These are phyloP conservation scores for Erebia aethiops DNA, from an alignment of 2,888 invertebrate species.

Conservation along the genomic window DNA sequence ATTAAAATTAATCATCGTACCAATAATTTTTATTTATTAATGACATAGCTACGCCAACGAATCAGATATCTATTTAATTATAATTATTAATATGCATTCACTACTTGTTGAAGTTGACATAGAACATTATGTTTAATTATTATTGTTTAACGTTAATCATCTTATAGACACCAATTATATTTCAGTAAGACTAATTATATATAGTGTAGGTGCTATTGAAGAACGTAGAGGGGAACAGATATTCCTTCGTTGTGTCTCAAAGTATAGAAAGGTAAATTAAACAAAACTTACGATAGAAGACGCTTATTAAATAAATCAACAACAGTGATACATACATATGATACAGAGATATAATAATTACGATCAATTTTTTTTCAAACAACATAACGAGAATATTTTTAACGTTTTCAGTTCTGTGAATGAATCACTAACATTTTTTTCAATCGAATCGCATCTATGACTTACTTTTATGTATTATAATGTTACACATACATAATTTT, in stretches of 20 bases:
- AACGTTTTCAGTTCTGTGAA: conserved; percentile 83
- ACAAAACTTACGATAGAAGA: conserved; percentile 58
- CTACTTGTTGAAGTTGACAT: conserved; percentile 63
- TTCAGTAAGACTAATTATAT: conserved; percentile 53
- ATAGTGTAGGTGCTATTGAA: conserved; percentile 62
- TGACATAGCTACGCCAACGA: conserved; percentile 74
- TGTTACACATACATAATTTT: conserved; percentile 37
- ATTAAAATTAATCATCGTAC: conserved; percentile 55
- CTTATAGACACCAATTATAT: conserved; percentile 79
- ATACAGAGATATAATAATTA: conserved; percentile 66
- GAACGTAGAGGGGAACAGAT: conserved; percentile 50
- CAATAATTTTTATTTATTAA: conserved; percentile 52
- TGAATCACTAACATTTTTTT: conserved; percentile 76
- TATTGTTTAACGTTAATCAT: conserved; percentile 53
- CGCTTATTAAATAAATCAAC: conserved; percentile 79
- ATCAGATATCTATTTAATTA: conserved; percentile 51
- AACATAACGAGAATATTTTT: conserved; percentile 80
- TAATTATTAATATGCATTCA: conserved; percentile 55
- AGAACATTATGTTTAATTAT: conserved; percentile 54
- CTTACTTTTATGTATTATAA: conserved; percentile 39
- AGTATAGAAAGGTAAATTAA: conserved; percentile 47
- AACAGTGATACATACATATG: conserved; percentile 74
- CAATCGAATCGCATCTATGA: conserved; percentile 62
- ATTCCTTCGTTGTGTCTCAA: conserved; percentile 71
- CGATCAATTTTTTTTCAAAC: conserved; percentile 69